Evolutionary conservation across 2,113 vertebrate genomes (phyloP).

Genomic region (Motacilla alba): DNA sequence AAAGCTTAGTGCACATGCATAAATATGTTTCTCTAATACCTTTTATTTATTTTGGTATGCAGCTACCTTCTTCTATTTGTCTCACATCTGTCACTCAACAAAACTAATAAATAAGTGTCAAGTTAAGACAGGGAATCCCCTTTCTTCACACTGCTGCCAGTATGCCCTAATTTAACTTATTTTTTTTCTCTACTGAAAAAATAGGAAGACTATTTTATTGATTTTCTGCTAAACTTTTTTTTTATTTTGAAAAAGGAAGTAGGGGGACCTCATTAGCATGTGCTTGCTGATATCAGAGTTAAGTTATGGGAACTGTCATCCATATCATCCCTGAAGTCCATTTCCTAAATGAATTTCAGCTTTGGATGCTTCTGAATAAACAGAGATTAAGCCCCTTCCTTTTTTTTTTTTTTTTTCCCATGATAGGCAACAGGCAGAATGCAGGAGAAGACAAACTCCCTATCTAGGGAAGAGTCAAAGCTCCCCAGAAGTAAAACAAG

Average conservation of each 20-base stretch:
- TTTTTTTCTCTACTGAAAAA: not conserved
- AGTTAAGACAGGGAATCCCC: not conserved
- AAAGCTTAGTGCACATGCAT: not conserved
- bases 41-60: not conserved
- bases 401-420: not conserved
- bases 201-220: not conserved
- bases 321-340: not conserved
- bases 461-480: not conserved
- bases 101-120: not conserved
- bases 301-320: not conserved
- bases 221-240: not conserved
- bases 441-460: not conserved
- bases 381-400: not conserved
- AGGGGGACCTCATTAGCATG: not conserved
- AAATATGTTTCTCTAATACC: not conserved
- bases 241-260: not conserved
- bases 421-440: not conserved
- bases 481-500: not conserved
- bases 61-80: not conserved
- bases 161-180: not conserved
- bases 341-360: not conserved
- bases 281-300: not conserved
- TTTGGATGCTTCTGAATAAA: not conserved
- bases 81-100: not conserved
- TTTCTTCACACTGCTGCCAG: not conserved